Conservation (phyloP, 1,140 invertebrate genomes). For the Diploscapter pachys region DNA sequence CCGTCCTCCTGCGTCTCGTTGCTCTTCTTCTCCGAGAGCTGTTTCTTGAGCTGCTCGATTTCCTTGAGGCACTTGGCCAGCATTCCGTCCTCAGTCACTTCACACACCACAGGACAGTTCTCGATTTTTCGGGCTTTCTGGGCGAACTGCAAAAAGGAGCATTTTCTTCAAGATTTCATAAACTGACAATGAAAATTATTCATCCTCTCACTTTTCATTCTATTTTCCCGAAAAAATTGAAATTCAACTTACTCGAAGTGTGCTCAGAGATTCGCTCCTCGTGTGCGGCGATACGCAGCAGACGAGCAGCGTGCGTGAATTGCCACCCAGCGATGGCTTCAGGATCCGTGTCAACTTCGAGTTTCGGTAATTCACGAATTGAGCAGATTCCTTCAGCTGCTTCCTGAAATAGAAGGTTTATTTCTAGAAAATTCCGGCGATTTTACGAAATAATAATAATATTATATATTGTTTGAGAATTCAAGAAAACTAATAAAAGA, state of each 20-base stretch:
- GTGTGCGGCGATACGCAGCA: constrained; percentile 9
- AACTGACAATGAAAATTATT: too few species aligned
- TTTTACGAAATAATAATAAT: constrained; percentile 2
- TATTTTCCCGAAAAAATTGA: too few species aligned
- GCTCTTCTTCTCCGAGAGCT: not conserved
- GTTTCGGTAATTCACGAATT: constrained; percentile 2
- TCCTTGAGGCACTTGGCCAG: not conserved
- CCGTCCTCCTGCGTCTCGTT: not conserved
- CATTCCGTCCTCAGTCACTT: constrained; percentile 3
- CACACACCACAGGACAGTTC: not conserved
- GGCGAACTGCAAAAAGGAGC: constrained; percentile 2
- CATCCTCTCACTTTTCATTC: too few species aligned
- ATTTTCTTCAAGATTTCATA: not conserved
- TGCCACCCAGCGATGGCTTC: constrained; percentile 7
- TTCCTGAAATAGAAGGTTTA: constrained; percentile 4
- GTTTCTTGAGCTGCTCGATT: constrained; percentile 3
- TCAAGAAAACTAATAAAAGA: too few species aligned
- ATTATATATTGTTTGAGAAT: too few species aligned
- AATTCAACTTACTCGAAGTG: not conserved
- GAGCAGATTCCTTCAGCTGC: not conserved
- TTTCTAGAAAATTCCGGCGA: not conserved
- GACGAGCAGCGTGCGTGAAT: constrained; percentile 5
- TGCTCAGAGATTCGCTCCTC: not conserved
- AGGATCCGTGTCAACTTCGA: constrained; percentile 5
- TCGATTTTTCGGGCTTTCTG: not conserved